phyloP scores from a whole-genome alignment of 23 tunicate genomes.

The Ciona savignyi region DNA sequence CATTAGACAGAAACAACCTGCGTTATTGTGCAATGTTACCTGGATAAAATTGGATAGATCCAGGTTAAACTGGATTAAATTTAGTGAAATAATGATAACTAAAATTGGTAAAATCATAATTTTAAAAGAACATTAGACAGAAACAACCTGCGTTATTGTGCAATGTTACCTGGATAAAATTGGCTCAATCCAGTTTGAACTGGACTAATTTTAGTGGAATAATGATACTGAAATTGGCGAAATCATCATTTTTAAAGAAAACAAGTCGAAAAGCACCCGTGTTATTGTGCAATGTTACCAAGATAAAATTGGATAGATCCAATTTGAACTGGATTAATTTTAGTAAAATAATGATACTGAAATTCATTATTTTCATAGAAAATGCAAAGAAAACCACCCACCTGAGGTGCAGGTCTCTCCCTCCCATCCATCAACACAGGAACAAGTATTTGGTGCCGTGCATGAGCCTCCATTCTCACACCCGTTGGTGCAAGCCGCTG shows the following conservation, averaged over 20 bases:
- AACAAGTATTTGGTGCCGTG: conserved; percentile 48
- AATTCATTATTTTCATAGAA: background rate
- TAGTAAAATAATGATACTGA: too few relatives aligned
- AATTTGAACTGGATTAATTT: too few relatives aligned
- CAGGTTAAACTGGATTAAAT: background rate
- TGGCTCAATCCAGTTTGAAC: too few relatives aligned
- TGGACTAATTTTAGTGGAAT: too few relatives aligned
- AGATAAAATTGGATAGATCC: too few relatives aligned
- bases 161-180: too few relatives aligned
- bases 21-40: background rate
- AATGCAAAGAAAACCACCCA: conserved; percentile 5
- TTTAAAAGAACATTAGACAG: too few relatives aligned
- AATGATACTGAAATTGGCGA: too few relatives aligned
- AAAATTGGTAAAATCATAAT: background rate
- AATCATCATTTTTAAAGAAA: too few relatives aligned
- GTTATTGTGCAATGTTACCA: background rate
- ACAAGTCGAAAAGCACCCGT: background rate
- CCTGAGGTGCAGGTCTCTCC: conserved; percentile 46
- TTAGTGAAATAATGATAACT: too few relatives aligned
- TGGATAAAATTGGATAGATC: background rate
- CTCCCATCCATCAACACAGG: conserved; percentile 24
- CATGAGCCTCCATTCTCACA: conserved; percentile 72
- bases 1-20: background rate
- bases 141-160: background rate
- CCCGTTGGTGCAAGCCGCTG: conserved; percentile 39